Percentiles rank a stretch among this genome's conserved stretches.
phyloP scores from a whole-genome alignment of 1,140 invertebrate genomes.

The Drosophila nikananu region DNA sequence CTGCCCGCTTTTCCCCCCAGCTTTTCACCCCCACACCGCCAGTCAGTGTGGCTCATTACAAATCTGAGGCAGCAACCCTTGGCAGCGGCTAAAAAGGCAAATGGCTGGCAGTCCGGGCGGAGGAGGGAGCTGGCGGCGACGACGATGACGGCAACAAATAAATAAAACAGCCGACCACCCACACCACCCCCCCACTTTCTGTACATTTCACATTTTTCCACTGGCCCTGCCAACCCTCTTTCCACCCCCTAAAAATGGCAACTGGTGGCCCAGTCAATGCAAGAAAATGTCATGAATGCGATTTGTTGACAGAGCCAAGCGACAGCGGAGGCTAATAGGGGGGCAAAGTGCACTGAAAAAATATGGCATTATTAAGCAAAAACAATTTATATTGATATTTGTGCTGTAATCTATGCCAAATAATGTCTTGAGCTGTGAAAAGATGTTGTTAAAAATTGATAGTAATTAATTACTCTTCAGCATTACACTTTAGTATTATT shows the following conservation, averaged over 20 bases:
- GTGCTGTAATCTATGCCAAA: not conserved
- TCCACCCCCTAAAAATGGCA: slow-evolving; percentile 19
- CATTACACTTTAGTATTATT: not conserved
- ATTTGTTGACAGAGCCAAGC: slow-evolving; percentile 57
- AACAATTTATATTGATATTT: not conserved
- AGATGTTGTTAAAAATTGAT: not conserved
- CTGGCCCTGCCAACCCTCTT: not conserved
- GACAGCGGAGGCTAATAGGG: not conserved
- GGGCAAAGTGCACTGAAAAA: not conserved
- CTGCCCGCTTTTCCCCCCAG: not conserved
- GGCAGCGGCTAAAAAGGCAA: slow-evolving; percentile 64
- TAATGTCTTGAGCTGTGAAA: not conserved
- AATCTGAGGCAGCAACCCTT: slow-evolving; percentile 53
- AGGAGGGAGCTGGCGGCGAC: slow-evolving; percentile 13
- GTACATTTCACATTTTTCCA: not conserved
- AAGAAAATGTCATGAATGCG: slow-evolving; percentile 82
- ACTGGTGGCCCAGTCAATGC: slow-evolving; percentile 69
- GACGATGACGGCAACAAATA: slow-evolving; percentile 52
- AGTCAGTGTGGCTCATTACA: slow-evolving; percentile 40
- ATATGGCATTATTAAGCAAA: no score
- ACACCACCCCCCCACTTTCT: not conserved
- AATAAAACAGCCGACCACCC: slow-evolving; percentile 52
- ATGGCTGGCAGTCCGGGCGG: slow-evolving; percentile 48
- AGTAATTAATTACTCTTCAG: not conserved
- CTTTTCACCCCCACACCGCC: not conserved